Conservation (phyloP, 2,797 vertebrate genomes). For the Petrocephalus sullivani region DNA sequence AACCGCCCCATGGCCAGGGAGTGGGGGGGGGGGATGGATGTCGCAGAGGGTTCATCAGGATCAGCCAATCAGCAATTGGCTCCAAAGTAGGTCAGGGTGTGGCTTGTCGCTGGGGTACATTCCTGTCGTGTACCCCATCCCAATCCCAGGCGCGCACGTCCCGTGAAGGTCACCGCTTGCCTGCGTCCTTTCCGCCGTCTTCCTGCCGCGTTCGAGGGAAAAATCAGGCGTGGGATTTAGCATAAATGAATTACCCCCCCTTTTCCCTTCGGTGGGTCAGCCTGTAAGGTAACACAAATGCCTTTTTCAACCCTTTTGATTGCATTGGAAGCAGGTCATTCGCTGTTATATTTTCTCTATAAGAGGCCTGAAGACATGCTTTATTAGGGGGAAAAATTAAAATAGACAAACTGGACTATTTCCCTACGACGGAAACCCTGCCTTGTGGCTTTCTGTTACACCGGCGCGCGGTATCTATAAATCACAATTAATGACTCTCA, state of each 20-base stretch:
- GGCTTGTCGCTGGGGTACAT: slow-evolving; percentile 13
- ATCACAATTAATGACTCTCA: slow-evolving; percentile 15
- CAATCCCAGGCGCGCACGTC: slow-evolving; percentile 34
- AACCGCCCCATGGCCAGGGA: background rate
- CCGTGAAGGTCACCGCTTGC: slow-evolving; percentile 41
- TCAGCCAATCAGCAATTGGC: slow-evolving; percentile 18
- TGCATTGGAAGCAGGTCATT: slow-evolving; percentile 30
- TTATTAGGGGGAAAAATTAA: background rate
- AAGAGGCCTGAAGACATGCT: slow-evolving; percentile 14
- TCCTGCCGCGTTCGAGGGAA: slow-evolving; percentile 37
- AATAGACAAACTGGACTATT: background rate
- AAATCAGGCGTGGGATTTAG: slow-evolving; percentile 40
- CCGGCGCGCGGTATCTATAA: background rate
- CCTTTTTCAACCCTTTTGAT: slow-evolving; percentile 28
- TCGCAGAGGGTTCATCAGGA: background rate
- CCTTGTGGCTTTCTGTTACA: background rate
- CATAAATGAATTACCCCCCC: slow-evolving; percentile 40
- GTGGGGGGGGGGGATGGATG: background rate
- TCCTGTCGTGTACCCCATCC: slow-evolving; percentile 31
- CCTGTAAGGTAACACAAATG: slow-evolving; percentile 35
- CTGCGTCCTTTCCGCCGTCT: slow-evolving; percentile 42
- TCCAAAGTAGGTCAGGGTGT: slow-evolving; percentile 40
- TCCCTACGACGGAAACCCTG: background rate
- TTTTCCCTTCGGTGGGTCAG: slow-evolving; percentile 37
- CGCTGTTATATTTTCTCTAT: slow-evolving; percentile 10